Base-by-base conservation (phyloP, 2,797 vertebrate genomes). In the Prionace glauca region DNA sequence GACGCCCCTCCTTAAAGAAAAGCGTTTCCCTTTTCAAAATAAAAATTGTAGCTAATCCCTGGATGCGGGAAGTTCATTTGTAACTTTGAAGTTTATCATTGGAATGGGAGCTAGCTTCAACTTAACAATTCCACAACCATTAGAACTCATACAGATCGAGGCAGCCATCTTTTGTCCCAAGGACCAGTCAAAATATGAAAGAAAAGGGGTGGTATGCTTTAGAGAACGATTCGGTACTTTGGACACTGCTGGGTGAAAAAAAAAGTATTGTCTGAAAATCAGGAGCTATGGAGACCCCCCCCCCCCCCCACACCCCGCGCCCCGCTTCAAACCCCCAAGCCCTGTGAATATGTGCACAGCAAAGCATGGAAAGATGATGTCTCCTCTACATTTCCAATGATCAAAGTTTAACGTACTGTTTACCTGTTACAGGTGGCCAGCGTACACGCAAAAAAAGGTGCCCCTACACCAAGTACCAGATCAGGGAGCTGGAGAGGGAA, bases 401-500 rank as follows among this genome's bases (percentile, higher is more conserved):
- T 74, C 71, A 95, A 74, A 26, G 93, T 72, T 95, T 95, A 72
- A 95, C 71, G 29, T 45, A 60, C 71, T 95, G 45, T 95, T 97
- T 96, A 97, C 96, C 92, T 96, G 96, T 98, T 97, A 96, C 98
- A 99, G 99, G 98, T 98, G 98, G 98, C 97, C 99, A 98, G 97
- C 98, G 98, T 96, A 99, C 98, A 45, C 98, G 99, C 96, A 99
- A 99, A 97, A 99, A 99, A 97, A 98, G 99, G 96, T 99, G 99
- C 96, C 99, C 99, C 0, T 99, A 99, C 96, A 98, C 99, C 95
- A 99, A 99, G 96, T 99, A 99, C 96, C 99, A 99, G 97, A 99
- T 99, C 97, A 98, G 99, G 96, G 99, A 99, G 97, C 98, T 99
- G 97, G 99, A 99, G 97, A 98, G 99, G 95, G 99, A 99, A 96